Evolutionary conservation across 2,797 vertebrate genomes (phyloP).

Genomic region (Erethizon dorsatum): DNA sequence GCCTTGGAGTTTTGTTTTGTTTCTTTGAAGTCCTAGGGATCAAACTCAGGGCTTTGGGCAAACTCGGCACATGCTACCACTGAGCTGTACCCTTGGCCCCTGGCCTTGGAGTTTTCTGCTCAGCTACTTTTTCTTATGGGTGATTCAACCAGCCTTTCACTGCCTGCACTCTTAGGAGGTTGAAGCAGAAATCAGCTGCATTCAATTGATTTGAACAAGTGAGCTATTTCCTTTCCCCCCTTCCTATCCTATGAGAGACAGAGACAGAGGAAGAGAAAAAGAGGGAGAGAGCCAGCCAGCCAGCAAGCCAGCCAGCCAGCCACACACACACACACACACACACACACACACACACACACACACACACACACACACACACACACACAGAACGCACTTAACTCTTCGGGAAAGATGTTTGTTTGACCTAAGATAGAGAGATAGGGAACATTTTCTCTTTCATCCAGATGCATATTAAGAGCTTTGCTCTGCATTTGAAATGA

Average conservation of each 20-base stretch:
- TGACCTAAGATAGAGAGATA: neutral
- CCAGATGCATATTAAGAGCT: neutral
- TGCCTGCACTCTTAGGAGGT: neutral
- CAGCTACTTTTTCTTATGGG: neutral
- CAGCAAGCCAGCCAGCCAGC: too few species aligned
- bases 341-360: too few species aligned
- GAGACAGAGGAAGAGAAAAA: neutral
- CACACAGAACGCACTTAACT: neutral
- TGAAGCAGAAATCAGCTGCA: neutral
- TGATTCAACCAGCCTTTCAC: neutral
- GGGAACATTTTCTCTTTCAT: neutral
- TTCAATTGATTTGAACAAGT: neutral
- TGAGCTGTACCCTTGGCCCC: too few species aligned
- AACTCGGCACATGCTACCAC: too few species aligned
- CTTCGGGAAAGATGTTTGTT: neutral
- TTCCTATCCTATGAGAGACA: neutral
- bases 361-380: too few species aligned
- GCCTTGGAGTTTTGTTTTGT: neutral
- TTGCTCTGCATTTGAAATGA: neutral
- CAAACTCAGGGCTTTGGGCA: neutral
- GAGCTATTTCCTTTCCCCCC: neutral
- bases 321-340: too few species aligned
- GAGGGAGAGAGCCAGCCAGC: too few species aligned
- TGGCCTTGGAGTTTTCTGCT: neutral
- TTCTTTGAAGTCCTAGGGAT: neutral